Percentiles rank a stretch among this genome's conserved stretches.
These are phyloP conservation scores for cat (Felis catus) DNA, from an alignment of 2,113 vertebrate genomes.

Conservation along the genomic window DNA sequence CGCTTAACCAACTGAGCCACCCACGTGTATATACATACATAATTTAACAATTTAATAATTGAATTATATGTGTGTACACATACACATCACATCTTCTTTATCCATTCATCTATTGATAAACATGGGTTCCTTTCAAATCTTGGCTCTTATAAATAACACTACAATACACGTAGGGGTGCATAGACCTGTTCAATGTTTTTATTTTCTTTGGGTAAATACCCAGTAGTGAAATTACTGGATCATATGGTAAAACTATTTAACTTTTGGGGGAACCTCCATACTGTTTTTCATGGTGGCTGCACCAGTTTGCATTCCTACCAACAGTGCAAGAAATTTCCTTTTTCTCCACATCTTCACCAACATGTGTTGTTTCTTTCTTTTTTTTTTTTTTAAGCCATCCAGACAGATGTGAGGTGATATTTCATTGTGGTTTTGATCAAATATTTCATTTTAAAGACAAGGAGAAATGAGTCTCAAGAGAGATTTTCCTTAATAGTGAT, in stretches of 20 bases:
- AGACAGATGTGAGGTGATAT: not conserved
- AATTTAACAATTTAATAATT: too few species aligned
- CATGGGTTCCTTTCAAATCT: too few species aligned
- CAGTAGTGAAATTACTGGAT: not conserved
- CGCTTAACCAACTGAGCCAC: too few species aligned
- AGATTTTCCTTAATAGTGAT: not conserved
- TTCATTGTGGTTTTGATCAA: not conserved
- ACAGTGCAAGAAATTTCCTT: not conserved
- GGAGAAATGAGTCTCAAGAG: not conserved
- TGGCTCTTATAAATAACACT: too few species aligned
- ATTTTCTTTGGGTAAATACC: not conserved
- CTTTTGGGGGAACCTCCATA: not conserved
- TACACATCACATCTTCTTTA: too few species aligned
- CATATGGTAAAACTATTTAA: not conserved
- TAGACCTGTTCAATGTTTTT: not conserved
- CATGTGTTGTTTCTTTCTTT: not conserved
- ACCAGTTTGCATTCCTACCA: not conserved
- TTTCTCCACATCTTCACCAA: not conserved
- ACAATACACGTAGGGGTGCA: too few species aligned
- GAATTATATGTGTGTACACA: too few species aligned
- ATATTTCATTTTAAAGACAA: not conserved
- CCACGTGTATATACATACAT: too few species aligned
- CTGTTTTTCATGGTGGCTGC: not conserved
- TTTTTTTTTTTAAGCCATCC: not conserved
- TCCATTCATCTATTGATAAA: too few species aligned